phyloP scores from a whole-genome alignment of 2,113 vertebrate species.

The Bubo scandiacus region DNA sequence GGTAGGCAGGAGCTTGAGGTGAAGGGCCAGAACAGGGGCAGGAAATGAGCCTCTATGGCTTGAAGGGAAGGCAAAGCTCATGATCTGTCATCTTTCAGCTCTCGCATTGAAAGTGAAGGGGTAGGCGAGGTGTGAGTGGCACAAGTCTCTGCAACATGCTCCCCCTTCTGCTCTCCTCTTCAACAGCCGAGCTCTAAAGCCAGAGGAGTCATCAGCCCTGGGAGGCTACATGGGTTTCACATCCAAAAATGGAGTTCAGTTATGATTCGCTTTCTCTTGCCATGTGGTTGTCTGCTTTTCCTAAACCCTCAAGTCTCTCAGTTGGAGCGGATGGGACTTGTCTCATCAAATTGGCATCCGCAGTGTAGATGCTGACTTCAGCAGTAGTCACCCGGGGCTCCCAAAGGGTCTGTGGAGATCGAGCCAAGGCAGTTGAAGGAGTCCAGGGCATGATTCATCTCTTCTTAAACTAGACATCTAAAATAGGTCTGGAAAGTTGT shows the following conservation, averaged over 20 bases:
- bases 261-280: background rate
- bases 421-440: conserved; percentile 5
- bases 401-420: background rate
- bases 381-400: background rate
- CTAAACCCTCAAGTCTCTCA: background rate
- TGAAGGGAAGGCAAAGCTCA: background rate
- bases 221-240: background rate
- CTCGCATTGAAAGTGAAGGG: background rate
- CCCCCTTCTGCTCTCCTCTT: background rate
- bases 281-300: background rate
- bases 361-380: conserved; percentile 24
- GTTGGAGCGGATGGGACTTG: background rate
- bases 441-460: conserved; percentile 51
- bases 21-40: background rate
- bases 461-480: background rate
- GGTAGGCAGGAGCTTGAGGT: background rate
- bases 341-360: background rate
- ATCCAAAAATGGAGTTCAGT: background rate
- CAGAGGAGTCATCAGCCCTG: background rate
- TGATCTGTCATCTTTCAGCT: background rate
- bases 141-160: fast-evolving
- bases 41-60: background rate
- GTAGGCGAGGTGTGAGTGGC: fast-evolving
- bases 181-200: background rate
- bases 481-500: conserved; percentile 54